phyloP scores from a whole-genome alignment of 2,888 invertebrate species.

The Atherix ibis region DNA sequence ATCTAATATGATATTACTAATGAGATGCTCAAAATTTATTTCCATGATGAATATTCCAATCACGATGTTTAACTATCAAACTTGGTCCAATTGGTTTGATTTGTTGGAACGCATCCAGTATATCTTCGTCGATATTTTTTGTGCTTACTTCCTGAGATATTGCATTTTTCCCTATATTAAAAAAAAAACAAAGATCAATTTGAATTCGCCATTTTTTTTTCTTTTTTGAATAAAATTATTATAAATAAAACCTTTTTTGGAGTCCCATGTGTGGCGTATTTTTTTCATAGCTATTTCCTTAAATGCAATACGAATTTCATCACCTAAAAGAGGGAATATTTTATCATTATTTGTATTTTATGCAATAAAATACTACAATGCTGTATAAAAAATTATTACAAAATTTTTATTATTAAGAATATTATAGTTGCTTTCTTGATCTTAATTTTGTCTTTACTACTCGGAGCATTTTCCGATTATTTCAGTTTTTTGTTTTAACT shows the following conservation, averaged over 20 bases:
- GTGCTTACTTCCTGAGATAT: no score
- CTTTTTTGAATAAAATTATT: no score
- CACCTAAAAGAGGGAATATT: conserved; percentile 50
- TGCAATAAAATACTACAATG: no score
- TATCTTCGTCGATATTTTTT: not conserved
- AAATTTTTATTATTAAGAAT: no score
- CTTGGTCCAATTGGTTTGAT: conserved; percentile 37
- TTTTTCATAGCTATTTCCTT: conserved; percentile 79
- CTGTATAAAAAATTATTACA: no score
- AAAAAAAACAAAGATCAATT: no score
- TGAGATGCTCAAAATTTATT: conserved; percentile 7
- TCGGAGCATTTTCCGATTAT: no score
- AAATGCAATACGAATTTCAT: conserved; percentile 72
- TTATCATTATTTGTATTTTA: no score
- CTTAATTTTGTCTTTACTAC: no score
- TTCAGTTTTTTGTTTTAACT: not conserved
- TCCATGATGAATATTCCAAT: conserved; percentile 50
- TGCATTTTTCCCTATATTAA: no score
- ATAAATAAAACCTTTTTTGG: conserved; percentile 3
- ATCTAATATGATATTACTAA: not conserved
- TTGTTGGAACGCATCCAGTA: conserved; percentile 23
- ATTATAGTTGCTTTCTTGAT: no score
- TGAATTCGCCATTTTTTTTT: no score
- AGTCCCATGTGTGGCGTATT: conserved; percentile 38
- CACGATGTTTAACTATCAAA: conserved; percentile 38